Evolutionary conservation across 2,113 vertebrate species (phyloP).

Genomic region (Mastomys natalensis): DNA sequence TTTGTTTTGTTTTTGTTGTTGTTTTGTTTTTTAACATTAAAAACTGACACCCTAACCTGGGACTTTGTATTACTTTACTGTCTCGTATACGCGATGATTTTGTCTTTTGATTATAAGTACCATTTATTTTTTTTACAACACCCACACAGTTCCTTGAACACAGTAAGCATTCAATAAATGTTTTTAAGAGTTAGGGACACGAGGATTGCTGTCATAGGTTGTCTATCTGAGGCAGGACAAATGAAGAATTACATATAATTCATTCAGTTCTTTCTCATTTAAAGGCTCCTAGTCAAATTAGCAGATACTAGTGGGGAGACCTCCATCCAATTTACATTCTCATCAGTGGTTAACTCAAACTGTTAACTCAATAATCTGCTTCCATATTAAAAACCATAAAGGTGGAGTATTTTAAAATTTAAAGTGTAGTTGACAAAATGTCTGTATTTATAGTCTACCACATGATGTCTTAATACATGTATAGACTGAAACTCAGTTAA

Average conservation of each 20-base stretch:
- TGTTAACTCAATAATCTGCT: neutral
- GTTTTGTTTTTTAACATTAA: neutral
- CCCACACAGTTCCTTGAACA: neutral
- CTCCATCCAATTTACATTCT: neutral
- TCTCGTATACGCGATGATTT: neutral
- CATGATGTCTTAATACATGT: neutral
- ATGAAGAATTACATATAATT: neutral
- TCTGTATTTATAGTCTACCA: neutral
- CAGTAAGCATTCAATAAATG: neutral
- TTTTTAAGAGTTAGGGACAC: neutral
- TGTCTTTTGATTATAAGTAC: neutral
- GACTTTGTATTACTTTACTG: neutral
- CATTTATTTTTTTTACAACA: conserved; percentile 9
- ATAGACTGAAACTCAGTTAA: neutral
- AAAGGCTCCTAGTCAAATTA: conserved; percentile 33
- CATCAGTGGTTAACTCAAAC: neutral
- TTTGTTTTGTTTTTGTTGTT: neutral
- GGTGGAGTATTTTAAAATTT: neutral
- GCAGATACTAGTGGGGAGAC: neutral
- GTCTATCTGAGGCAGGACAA: neutral
- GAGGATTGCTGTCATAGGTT: neutral
- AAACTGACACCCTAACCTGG: neutral
- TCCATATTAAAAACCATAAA: conserved; percentile 25
- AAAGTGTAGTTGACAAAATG: neutral
- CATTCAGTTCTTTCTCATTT: conserved; percentile 15